phyloP scores from a whole-genome alignment of 2,113 vertebrate species.

The Trinectes maculatus region DNA sequence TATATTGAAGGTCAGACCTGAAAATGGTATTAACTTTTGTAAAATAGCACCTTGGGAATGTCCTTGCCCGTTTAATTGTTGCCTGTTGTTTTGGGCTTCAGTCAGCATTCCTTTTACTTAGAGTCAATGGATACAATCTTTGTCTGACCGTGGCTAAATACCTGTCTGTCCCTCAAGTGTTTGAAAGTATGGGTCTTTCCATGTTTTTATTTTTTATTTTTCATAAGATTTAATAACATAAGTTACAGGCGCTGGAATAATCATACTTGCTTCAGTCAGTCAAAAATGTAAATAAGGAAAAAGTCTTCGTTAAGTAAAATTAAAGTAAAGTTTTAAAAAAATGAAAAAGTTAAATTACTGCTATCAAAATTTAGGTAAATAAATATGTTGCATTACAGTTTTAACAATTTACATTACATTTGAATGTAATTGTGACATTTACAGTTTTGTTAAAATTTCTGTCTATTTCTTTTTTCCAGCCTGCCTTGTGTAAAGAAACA shows the following conservation, averaged over 20 bases:
- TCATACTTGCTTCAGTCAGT: not conserved
- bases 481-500: conserved; percentile 93
- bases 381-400: no score
- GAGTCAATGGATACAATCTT: conserved; percentile 37
- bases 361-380: no score
- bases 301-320: no score
- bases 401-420: no score
- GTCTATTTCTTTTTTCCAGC: conserved; percentile 70
- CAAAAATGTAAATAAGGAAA: not conserved
- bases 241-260: not conserved
- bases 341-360: no score
- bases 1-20: conserved; percentile 37
- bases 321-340: no score
- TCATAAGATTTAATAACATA: not conserved
- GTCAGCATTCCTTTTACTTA: conserved; percentile 54
- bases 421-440: no score
- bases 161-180: conserved; percentile 46
- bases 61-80: conserved; percentile 24
- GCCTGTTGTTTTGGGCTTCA: conserved; percentile 52
- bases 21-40: conserved; percentile 40
- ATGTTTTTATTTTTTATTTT: not conserved
- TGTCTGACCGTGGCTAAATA: conserved; percentile 39
- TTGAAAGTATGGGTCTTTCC: conserved; percentile 34
- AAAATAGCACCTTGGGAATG: not conserved
- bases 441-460: not conserved